Percentiles rank a stretch among this genome's conserved stretches.
These are phyloP conservation scores for Epinotia ramella DNA, from an alignment of 2,888 invertebrate genomes.

Conservation along the genomic window DNA sequence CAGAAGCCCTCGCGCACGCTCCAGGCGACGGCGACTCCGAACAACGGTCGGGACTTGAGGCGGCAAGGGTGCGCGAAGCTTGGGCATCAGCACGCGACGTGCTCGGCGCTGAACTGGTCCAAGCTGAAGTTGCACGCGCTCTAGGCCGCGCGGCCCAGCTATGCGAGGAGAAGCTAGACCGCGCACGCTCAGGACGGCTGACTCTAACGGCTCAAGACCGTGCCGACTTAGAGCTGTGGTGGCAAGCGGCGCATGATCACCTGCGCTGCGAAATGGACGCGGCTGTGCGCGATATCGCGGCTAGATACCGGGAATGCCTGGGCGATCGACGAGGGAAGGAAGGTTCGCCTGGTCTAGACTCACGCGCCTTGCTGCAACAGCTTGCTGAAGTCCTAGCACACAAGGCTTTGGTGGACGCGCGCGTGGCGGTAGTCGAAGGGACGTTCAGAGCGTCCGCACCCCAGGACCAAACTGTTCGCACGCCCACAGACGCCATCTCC, in stretches of 20 bases:
- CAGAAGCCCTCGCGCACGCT: slow-evolving; percentile 88
- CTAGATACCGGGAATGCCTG: slow-evolving; percentile 87
- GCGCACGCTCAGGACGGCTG: slow-evolving; percentile 83
- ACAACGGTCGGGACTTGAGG: slow-evolving; percentile 78
- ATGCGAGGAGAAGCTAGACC: slow-evolving; percentile 87
- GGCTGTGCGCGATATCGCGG: slow-evolving; percentile 88
- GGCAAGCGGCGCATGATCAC: slow-evolving; percentile 89
- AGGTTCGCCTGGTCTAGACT: slow-evolving; percentile 71
- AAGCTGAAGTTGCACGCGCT: slow-evolving; percentile 91
- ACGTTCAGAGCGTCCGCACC: slow-evolving; percentile 75
- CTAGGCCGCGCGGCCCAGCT: slow-evolving; percentile 88
- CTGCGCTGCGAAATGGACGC: slow-evolving; percentile 90
- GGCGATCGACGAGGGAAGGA: slow-evolving; percentile 55
- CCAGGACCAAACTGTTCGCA: slow-evolving; percentile 54
- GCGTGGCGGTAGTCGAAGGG: slow-evolving; percentile 88
- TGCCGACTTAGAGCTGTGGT: slow-evolving; percentile 90
- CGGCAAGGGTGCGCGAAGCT: slow-evolving; percentile 89
- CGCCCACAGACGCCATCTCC: slow-evolving; percentile 66
- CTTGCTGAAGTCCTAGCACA: slow-evolving; percentile 90
- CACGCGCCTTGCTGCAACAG: slow-evolving; percentile 79
- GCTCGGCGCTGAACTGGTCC: slow-evolving; percentile 90
- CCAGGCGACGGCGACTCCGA: slow-evolving; percentile 70
- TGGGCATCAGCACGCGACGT: slow-evolving; percentile 91
- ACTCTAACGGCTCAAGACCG: slow-evolving; percentile 88
- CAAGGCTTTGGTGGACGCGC: slow-evolving; percentile 91